Evolutionary conservation across 2,113 vertebrate species (phyloP), one percentile per base, ranked within the genome.

Genomic region (Paradoxurus hermaphroditus): DNA sequence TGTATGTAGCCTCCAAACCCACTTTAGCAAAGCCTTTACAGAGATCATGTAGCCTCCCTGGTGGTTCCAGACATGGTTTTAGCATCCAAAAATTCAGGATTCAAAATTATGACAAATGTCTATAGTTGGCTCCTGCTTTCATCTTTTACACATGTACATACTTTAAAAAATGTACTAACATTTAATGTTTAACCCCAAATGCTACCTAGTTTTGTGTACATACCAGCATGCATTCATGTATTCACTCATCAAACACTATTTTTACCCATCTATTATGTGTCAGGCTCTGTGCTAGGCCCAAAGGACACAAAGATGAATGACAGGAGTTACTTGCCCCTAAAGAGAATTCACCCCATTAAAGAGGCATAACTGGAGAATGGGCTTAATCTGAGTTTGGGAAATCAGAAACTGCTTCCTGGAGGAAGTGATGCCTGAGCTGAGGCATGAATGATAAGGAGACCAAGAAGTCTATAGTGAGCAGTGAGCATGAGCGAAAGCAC

Each of bases 51-150:
- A 65, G 46, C 68, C 92, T 92, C 70, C 70, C 68, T 70, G 65
- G 53, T 78, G 25, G 82, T 85, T 97, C 92, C 92, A 95, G 53
- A 96, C 21, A 85, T 88, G 90, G 72, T 91, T 94, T 96, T 94
- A 95, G 92, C 11, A 79, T 29, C 84, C 56, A 93, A 84, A 98
- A 88, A 51, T 96, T 95, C 73, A 97, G 65, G 90, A 97, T 97
- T 95, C 83, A 92, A 41, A 93, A 87, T 36, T 84, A 92, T 16
- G 75, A 51, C 70, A 51, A 39, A 56, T 41, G 53, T 70, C 81
- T 86, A 36, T n/a, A n/a, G 36, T 63, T 78, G 85, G 77, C 27
- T 34, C 44, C 41, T n/a, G 15, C 18, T 96, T 87, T 94, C 16
- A 86, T 75, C 44, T 75, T 56, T 88, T 18, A 96, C 9, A 65